phyloP scores from a whole-genome alignment of 1,140 invertebrate genomes.

The Apis mellifera region Amel_HAv3.1 CM009945.2:1794001-1794500 shows the following conservation, averaged over 20 bases:
- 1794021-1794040: not conserved
- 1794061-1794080: not conserved
- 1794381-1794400: conserved; percentile 13
- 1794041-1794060: too few species aligned
- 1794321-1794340: not conserved
- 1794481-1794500: not conserved
- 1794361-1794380: not conserved
- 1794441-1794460: not conserved
- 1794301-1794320: not conserved
- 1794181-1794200: too few species aligned
- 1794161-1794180: not conserved
- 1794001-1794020: not conserved
- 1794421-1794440: conserved; percentile 12
- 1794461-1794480: conserved; percentile 22
- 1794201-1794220: not conserved
- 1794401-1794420: conserved; percentile 43
- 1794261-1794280: not conserved
- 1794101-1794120: not conserved
- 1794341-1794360: not conserved
- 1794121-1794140: not conserved
- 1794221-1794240: not conserved
- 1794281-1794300: not conserved
- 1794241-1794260: not conserved
- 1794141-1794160: not conserved
- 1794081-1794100: not conserved